A percentile compares a stretch with the other conserved stretches of the same genome.
Conservation (phyloP, 2,113 vertebrate genomes). For the Microcebus murinus region DNA sequence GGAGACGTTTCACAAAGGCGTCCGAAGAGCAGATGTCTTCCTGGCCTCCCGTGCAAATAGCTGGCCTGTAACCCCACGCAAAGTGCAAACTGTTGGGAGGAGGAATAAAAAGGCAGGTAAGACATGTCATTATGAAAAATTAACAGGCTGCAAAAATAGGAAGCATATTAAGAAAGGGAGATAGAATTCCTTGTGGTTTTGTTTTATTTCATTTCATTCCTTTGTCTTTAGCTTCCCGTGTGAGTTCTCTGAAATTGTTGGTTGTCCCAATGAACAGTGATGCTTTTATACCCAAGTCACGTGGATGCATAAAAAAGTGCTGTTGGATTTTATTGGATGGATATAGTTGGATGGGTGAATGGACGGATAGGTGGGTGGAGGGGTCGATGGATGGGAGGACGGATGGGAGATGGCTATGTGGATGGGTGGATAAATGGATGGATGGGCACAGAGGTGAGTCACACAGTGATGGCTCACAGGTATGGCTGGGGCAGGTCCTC, state of each 20-base stretch:
- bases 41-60: not conserved
- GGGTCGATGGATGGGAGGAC: not conserved
- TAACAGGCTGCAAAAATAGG: not conserved
- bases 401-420: not conserved
- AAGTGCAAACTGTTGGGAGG: not conserved
- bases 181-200: not conserved
- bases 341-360: not conserved
- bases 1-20: not conserved
- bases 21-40: not conserved
- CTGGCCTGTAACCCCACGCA: slow-evolving; percentile 2
- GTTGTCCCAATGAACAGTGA: not conserved
- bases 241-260: not conserved
- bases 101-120: not conserved
- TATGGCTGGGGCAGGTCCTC: not conserved
- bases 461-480: not conserved
- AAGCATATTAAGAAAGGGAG: not conserved
- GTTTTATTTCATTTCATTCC: not conserved
- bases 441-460: not conserved
- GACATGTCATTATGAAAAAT: slow-evolving; percentile 1
- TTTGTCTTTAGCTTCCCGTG: slow-evolving; percentile 27
- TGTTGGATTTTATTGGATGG: not conserved
- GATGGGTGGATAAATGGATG: not conserved
- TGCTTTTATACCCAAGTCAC: not conserved
- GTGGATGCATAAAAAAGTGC: not conserved
- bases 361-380: not conserved